Evolutionary conservation across 1,140 invertebrate species (phyloP), one percentile per base, ranked within the genome.

Genomic region (Caerostris darwini): DNA sequence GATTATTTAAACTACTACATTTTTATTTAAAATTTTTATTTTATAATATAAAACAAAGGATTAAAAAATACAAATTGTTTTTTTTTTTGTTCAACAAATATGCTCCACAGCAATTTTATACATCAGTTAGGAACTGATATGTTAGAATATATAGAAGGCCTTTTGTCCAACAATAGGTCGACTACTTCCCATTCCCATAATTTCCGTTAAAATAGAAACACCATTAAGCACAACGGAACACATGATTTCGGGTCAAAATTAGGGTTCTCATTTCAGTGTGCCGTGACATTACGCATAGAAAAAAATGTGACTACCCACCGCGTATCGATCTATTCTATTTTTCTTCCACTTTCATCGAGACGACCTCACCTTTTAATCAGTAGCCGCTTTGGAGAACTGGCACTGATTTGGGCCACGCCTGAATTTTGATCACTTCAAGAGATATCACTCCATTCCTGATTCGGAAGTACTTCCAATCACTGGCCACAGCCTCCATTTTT

Each of bases 331-430:
- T 56, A 7, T 64, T 87, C 12, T 59, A 5, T 61, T 59, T 6
- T n/a, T n/a, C 12, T 61, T 56, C 57, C 12, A 61, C 34, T 87
- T 87, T 87, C 85, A 87, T 87, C 58, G 85, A 64, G 34, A 10
- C 58, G 57, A 14, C 12, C 12, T 87, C 59, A 61, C 85, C 7
- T 87, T 87, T 87, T 87, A 87, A 87, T 87, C 85, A 87, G 85
- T 53, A 87, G 85, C n/a, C 34, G n/a, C 12, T 87, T 14, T 7
- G 61, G 6, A 8, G 14, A 83, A n/a, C 7, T 17, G 12, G 7
- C 17, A 12, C 8, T 54, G 19, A 57, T 61, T 83, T 19, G 4
- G 34, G 12, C 85, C 85, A 87, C 85, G 85, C 85, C 85, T 87
- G 3, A 5, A 8, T 87, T 87, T 64, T 87, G 58, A 87, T 14